A percentile compares a stretch with the other conserved stretches of the same genome.
These are phyloP conservation scores for Homalodisca vitripennis DNA, from an alignment of 1,140 invertebrate genomes.

Conservation along the genomic window DNA sequence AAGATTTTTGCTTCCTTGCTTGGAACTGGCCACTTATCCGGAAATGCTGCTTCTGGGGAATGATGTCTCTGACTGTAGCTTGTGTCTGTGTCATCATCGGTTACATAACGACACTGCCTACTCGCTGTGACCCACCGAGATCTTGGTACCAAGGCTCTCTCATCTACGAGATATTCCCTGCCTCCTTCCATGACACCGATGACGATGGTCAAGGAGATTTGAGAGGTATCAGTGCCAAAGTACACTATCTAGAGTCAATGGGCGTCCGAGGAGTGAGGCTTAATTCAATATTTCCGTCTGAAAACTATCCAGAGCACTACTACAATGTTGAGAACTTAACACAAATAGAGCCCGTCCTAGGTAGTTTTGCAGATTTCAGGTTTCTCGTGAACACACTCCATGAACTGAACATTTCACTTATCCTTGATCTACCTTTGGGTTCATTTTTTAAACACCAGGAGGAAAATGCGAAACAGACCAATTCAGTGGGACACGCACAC, in stretches of 20 bases:
- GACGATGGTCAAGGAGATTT: conserved; percentile 72
- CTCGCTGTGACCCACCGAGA: conserved; percentile 61
- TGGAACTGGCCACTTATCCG: conserved; percentile 81
- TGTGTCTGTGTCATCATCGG: conserved; percentile 68
- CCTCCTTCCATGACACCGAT: conserved; percentile 75
- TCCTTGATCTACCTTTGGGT: conserved; percentile 73
- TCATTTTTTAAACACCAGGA: conserved; percentile 51
- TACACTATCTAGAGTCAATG: conserved; percentile 66
- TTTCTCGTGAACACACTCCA: conserved; percentile 60
- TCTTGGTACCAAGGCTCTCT: conserved; percentile 80
- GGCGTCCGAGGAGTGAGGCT: conserved; percentile 66
- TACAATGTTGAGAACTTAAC: conserved; percentile 61
- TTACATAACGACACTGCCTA: conserved; percentile 67
- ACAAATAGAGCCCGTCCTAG: conserved; percentile 61
- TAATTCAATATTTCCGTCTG: conserved; percentile 70
- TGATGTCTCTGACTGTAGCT: conserved; percentile 64
- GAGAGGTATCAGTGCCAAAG: conserved; percentile 61
- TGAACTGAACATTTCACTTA: conserved; percentile 63
- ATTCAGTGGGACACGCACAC: conserved; percentile 16
- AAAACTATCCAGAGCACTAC: conserved; percentile 69
- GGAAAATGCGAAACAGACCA: neutral
- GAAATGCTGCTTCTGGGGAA: conserved; percentile 67
- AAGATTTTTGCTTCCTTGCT: conserved; percentile 66
- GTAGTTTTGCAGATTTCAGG: conserved; percentile 62
- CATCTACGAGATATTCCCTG: conserved; percentile 81